phyloP scores from a whole-genome alignment of 1,140 invertebrate species.

The Caenorhabditis brenneri region DNA sequence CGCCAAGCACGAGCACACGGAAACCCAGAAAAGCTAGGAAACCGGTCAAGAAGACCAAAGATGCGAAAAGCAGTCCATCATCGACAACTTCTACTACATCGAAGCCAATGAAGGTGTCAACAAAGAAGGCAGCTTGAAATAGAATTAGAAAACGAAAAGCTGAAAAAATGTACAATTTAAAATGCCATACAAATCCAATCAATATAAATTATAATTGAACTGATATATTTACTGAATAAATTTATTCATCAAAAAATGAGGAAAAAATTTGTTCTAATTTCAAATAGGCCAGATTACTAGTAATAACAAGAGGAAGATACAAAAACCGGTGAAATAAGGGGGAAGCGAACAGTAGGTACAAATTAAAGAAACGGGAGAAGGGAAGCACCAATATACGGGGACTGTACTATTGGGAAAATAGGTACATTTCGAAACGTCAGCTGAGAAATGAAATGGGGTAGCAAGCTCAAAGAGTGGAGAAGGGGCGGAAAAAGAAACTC shows the following conservation, averaged over 20 bases:
- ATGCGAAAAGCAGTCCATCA: not conserved
- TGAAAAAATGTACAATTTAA: not conserved
- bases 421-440: not conserved
- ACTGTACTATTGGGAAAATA: not conserved
- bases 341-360: conserved; percentile 37
- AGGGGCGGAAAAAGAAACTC: too few species aligned
- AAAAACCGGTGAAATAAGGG: not conserved
- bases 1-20: conserved; percentile 5
- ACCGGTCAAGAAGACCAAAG: not conserved
- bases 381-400: conserved; percentile 27
- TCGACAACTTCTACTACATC: too few species aligned
- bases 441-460: not conserved
- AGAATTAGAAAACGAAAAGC: not conserved
- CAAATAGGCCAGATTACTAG: not conserved
- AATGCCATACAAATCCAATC: not conserved
- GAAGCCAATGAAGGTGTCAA: not conserved
- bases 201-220: not conserved
- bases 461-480: not conserved
- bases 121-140: not conserved
- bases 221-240: conserved; percentile 7
- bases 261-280: not conserved
- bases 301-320: conserved; percentile 17
- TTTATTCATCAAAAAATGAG: conserved; percentile 1
- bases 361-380: not conserved
- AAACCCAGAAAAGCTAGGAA: conserved; percentile 10